phyloP scores from a whole-genome alignment of 2,113 vertebrate species.

The Seriola aureovittata region DNA sequence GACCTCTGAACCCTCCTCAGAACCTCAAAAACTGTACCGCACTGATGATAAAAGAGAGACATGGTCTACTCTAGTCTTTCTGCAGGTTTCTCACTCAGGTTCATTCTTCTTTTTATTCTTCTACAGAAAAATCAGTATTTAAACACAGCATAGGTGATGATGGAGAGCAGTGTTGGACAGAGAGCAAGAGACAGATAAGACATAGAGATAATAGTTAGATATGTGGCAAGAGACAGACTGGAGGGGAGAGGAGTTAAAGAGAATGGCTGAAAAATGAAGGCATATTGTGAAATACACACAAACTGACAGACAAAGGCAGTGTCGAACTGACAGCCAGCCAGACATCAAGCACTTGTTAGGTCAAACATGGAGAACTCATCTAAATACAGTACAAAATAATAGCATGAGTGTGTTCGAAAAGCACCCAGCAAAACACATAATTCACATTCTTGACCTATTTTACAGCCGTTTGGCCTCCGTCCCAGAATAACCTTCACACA shows the following conservation, averaged over 20 bases:
- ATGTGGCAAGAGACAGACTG: not conserved
- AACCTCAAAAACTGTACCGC: not conserved
- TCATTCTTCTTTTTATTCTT: not conserved
- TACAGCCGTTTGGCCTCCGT: slow-evolving; percentile 54
- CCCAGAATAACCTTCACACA: slow-evolving; percentile 55
- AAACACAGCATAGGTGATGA: not conserved
- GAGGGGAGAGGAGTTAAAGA: not conserved
- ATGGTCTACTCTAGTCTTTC: not conserved
- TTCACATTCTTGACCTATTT: slow-evolving; percentile 77
- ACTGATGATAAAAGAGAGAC: slow-evolving; percentile 32
- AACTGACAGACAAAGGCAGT: not conserved
- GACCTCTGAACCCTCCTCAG: slow-evolving; percentile 28
- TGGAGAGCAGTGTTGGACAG: not conserved
- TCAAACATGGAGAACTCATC: slow-evolving; percentile 7
- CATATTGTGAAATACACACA: not conserved
- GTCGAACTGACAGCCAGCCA: not conserved
- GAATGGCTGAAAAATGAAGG: not conserved
- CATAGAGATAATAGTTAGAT: not conserved
- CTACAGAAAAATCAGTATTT: not conserved
- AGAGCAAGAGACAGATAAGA: not conserved
- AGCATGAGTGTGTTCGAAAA: slow-evolving; percentile 39
- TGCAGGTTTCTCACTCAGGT: too few relatives aligned
- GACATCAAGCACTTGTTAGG: slow-evolving; percentile 4
- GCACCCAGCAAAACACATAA: slow-evolving; percentile 64
- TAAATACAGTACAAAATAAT: slow-evolving; percentile 27